Evolutionary conservation across 2,888 invertebrate genomes (phyloP), one percentile per base, ranked within the genome.

Genomic region (Brachyopa scutellaris): DNA sequence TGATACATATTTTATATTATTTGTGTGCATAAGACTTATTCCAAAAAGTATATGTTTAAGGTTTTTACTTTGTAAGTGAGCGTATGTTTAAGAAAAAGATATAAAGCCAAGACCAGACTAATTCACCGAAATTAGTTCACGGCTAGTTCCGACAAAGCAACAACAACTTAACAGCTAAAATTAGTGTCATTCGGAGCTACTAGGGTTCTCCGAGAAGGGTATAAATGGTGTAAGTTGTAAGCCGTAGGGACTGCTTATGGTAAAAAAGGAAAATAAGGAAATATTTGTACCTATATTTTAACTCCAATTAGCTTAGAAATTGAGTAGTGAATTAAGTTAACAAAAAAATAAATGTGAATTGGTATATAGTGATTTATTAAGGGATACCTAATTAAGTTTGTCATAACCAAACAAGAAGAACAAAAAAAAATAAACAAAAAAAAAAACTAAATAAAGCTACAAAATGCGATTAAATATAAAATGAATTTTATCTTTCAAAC

Each of bases 1-100:
- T 26, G 6, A 5, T n/a, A 79, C 66, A 67, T 72, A n/a, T 72
- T 72, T 59, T 64, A 62, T 53, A 74, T 62, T 64, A 36, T 72
- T 66, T 59, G 67, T 84, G 78, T 64, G 78, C 45, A 74, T 74
- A 80, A 84, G 84, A 84, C 84, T 84, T 84, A 79, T 74, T 80
- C 69, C 73, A 80, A 80, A 84, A 84, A 84, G 69, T 70, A 74
- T 64, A 74, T 84, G 51, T 74, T 74, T 84, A 84, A 79, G 69
- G 69, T 59, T 70, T n/a, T 70, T 66, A 64, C 47, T 38, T 76
- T 53, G 45, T 76, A 76, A 82, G 82, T 70, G 59, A 62, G 55
- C 9, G 9, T 80, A 76, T 13, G 11, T 11, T 15, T 3, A 47
- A 33, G 19, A 11, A 31, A 19, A 13, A 13, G 23, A 26, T n/a